Evolutionary conservation across 1,140 invertebrate genomes (phyloP).

Genomic region (Penaeus indicus): DNA sequence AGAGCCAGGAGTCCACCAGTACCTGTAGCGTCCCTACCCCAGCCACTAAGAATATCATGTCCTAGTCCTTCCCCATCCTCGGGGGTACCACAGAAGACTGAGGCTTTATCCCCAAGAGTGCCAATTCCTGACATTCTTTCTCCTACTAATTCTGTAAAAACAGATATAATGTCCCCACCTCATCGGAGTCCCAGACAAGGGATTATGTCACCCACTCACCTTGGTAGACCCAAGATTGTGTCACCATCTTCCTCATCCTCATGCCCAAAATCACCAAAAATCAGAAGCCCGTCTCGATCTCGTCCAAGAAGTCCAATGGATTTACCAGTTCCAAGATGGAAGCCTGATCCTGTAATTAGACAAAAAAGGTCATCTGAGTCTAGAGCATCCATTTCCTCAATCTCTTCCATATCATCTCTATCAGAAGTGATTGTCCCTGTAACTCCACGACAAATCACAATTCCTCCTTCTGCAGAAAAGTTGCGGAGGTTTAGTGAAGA

Average conservation of each 20-base stretch:
- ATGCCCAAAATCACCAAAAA: constrained; percentile 31
- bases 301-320: constrained; percentile 64
- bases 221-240: constrained; percentile 34
- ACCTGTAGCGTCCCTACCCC: constrained; percentile 11
- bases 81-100: constrained; percentile 8
- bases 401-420: constrained; percentile 38
- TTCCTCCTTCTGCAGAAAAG: constrained; percentile 65
- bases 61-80: constrained; percentile 24
- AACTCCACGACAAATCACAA: constrained; percentile 52
- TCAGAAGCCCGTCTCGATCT: constrained; percentile 47
- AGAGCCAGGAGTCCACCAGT: constrained; percentile 29
- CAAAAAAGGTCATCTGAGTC: constrained; percentile 51
- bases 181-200: constrained; percentile 48
- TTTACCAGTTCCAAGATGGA: constrained; percentile 64
- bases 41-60: constrained; percentile 32
- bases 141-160: constrained; percentile 48
- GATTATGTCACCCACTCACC: constrained; percentile 51
- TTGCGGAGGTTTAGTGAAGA: constrained; percentile 65
- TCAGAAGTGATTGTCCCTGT: constrained; percentile 53
- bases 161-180: constrained; percentile 61
- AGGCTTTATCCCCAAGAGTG: constrained; percentile 10
- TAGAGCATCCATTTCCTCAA: constrained; percentile 26
- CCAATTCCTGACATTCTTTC: constrained; percentile 52
- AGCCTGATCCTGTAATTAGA: constrained; percentile 58
- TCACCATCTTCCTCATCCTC: constrained; percentile 46